A percentile compares a stretch with the other conserved stretches of the same genome.
Conservation (phyloP, 2,888 invertebrate genomes). For the Hoplodrina ambigua region DNA sequence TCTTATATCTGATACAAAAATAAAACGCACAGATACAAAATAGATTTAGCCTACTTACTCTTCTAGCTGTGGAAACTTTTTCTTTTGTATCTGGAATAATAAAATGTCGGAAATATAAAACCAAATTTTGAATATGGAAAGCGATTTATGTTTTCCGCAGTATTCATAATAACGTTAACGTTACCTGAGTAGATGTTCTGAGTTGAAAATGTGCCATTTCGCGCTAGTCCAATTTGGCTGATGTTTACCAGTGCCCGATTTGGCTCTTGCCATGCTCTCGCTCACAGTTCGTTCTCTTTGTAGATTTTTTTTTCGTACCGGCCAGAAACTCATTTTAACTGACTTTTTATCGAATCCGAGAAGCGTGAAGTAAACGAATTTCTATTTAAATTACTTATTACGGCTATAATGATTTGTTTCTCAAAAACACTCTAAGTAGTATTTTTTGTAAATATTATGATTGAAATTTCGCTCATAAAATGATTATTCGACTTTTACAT, state of each 20-base stretch:
- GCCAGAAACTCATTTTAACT: constrained; percentile 39
- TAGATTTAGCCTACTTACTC: background rate
- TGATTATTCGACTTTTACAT: background rate
- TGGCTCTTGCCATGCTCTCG: constrained; percentile 45
- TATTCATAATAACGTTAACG: constrained; percentile 17
- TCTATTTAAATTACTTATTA: constrained; percentile 18
- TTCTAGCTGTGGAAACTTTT: background rate
- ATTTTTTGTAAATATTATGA: background rate
- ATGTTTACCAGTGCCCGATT: constrained; percentile 54
- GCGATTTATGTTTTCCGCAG: constrained; percentile 22
- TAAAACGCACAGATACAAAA: too few relatives aligned
- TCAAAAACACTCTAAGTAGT: constrained; percentile 7
- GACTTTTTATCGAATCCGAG: constrained; percentile 19
- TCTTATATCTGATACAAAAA: too few relatives aligned
- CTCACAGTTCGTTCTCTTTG: constrained; percentile 49
- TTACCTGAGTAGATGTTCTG: constrained; percentile 36
- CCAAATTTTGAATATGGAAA: constrained; percentile 24
- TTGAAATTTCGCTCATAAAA: background rate
- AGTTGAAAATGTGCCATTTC: constrained; percentile 49
- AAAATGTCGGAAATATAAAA: constrained; percentile 1
- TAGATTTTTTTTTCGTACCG: constrained; percentile 41
- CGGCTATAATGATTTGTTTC: constrained; percentile 13
- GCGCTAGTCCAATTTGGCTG: constrained; percentile 55
- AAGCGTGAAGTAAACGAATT: constrained; percentile 24
- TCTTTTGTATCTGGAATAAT: background rate